Conservation (phyloP, 2,113 vertebrate genomes). For the Catharus fuscescens region DNA sequence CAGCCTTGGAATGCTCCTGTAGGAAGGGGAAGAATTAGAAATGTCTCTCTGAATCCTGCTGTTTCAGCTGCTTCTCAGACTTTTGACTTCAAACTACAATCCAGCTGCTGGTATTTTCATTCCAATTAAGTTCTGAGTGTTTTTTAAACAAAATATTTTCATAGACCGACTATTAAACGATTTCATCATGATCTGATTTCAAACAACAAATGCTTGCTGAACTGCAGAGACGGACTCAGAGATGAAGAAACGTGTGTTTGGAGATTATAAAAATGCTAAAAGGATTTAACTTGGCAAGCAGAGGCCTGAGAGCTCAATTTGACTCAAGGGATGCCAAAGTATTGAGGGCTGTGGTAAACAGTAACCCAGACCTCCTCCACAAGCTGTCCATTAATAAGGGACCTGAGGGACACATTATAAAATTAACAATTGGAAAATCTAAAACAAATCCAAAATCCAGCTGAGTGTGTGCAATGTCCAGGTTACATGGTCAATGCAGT, state of each 20-base stretch:
- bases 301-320: neutral
- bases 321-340: slow-evolving; percentile 46
- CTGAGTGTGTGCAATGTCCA: neutral
- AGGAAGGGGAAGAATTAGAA: slow-evolving; percentile 25
- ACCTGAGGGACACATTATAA: slow-evolving; percentile 48
- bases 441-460: neutral
- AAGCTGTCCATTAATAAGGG: slow-evolving; percentile 46
- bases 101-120: slow-evolving; percentile 64
- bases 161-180: slow-evolving; percentile 5
- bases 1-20: neutral
- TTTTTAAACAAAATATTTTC: slow-evolving; percentile 69
- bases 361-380: slow-evolving; percentile 46
- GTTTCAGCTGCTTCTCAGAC: slow-evolving; percentile 53
- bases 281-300: slow-evolving; percentile 59
- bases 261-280: slow-evolving; percentile 61
- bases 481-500: neutral
- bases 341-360: slow-evolving; percentile 51
- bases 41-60: neutral
- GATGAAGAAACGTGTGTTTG: slow-evolving; percentile 37
- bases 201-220: slow-evolving; percentile 34
- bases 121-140: slow-evolving; percentile 62
- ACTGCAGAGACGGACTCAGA: neutral
- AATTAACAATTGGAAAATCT: slow-evolving; percentile 57
- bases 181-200: slow-evolving; percentile 61
- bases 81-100: neutral